Conservation (phyloP, 1,140 invertebrate species). For the Drosophila willistoni region DNA sequence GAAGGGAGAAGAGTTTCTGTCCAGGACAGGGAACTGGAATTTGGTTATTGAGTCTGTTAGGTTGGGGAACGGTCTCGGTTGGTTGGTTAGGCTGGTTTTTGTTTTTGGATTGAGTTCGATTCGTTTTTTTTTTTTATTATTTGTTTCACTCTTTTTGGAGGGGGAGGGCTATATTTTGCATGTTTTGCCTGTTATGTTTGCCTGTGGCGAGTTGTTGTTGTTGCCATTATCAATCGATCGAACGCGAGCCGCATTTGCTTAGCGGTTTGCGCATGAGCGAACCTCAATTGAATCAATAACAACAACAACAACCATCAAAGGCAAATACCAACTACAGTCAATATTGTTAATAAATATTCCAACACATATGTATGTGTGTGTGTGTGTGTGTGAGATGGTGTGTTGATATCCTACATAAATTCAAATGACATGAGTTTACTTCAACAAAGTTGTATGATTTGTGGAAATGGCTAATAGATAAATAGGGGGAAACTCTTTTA, state of each 20-base stretch:
- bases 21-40: conserved; percentile 17
- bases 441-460: conserved; percentile 20
- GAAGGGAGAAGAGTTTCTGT: conserved; percentile 9
- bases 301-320: conserved; percentile 31
- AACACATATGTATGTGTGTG: conserved; percentile 34
- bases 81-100: background rate
- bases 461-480: conserved; percentile 15
- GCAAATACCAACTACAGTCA: conserved; percentile 41
- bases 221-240: conserved; percentile 78
- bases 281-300: conserved; percentile 49
- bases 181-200: conserved; percentile 53
- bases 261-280: conserved; percentile 49
- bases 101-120: conserved; percentile 4
- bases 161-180: conserved; percentile 50
- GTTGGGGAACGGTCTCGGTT: conserved; percentile 10
- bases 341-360: conserved; percentile 79
- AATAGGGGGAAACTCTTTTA: background rate
- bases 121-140: background rate
- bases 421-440: conserved; percentile 17
- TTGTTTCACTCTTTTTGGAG: conserved; percentile 22
- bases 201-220: conserved; percentile 59
- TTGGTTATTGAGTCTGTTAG: conserved; percentile 14
- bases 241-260: conserved; percentile 78
- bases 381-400: conserved; percentile 14
- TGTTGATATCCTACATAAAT: conserved; percentile 19